Evolutionary conservation across 2,888 invertebrate species (phyloP), one percentile per base, ranked within the genome.

Genomic region (Disparrhopalites patrizii): DNA sequence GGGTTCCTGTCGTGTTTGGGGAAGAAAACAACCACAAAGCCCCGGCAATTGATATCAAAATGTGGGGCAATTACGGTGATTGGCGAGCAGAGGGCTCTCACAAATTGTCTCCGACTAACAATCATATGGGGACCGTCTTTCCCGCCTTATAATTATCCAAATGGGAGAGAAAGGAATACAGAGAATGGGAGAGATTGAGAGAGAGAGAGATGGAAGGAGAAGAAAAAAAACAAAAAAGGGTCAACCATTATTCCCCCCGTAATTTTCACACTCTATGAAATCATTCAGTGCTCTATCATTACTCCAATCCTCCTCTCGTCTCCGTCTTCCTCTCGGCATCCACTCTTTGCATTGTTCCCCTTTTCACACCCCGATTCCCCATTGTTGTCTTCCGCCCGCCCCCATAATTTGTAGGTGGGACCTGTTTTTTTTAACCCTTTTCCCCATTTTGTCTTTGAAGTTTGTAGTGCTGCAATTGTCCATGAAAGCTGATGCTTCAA

Each of bases 141-240:
- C 38, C 58, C 67, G 67, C 67, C 67, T 67, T 67, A 67, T 67
- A 58, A 67, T 67, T 67, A 67, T 30, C n/a, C n/a, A n/a, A 30
- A 13, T 5, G 13, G 23, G 52, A 7, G 20, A 27, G 20, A 27
- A 27, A 23, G 15, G 60, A 47, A n/a, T n/a, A n/a, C n/a, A n/a
- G n/a, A n/a, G n/a, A n/a, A n/a, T n/a, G n/a, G n/a, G n/a, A n/a
- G n/a, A n/a, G n/a, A n/a, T n/a, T n/a, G n/a, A n/a, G n/a, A n/a
- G n/a, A n/a, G n/a, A n/a, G n/a, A n/a, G n/a, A n/a, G n/a, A n/a
- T n/a, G 10, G 25, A 28, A 25, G 27, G 28, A 28, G 7, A 31
- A 15, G 23, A 20, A 60, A 47, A 60, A 47, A 60, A 43, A 18
- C 38, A 30, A 30, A 47, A 58, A 58, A 52, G 15, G n/a, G n/a